Conservation (phyloP, 2,888 invertebrate genomes). For the Nomada flava region DNA sequence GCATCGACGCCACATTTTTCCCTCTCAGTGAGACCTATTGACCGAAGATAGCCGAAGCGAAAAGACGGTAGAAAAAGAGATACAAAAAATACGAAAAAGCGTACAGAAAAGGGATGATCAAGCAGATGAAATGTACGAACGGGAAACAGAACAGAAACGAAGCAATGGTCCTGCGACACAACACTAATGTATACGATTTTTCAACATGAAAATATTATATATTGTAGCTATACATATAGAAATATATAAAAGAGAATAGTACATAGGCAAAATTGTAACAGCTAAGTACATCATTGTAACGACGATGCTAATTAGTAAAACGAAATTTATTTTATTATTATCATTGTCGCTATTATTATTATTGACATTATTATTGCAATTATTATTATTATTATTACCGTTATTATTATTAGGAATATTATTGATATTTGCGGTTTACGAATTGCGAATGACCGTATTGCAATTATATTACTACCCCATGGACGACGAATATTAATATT, state of each 20-base stretch:
- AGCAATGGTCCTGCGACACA: conserved; percentile 84
- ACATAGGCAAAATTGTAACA: conserved; percentile 79
- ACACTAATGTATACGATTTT: conserved; percentile 86
- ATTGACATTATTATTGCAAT: conserved; percentile 44
- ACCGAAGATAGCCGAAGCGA: conserved; percentile 47
- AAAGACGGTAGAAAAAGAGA: conserved; percentile 24
- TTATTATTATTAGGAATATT: conserved; percentile 57
- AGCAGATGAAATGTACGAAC: conserved; percentile 18
- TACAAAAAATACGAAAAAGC: conserved; percentile 26
- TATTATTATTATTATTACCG: conserved; percentile 42
- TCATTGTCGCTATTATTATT: conserved; percentile 56
- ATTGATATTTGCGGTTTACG: conserved; percentile 63
- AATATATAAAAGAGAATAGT: conserved; percentile 81
- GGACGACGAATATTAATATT: conserved; percentile 57
- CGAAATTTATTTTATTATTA: conserved; percentile 67
- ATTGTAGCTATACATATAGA: conserved; percentile 84
- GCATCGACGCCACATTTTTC: conserved; percentile 60
- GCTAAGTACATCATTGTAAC: conserved; percentile 80
- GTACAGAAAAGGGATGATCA: conserved; percentile 20
- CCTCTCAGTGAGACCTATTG: conserved; percentile 58
- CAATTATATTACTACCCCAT: conserved; percentile 75
- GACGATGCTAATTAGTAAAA: conserved; percentile 76
- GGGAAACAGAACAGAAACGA: conserved; percentile 70
- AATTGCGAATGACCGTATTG: conserved; percentile 67
- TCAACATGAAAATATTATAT: conserved; percentile 84